Evolutionary conservation across 1,140 invertebrate genomes (phyloP), one percentile per base, ranked within the genome.

Genomic region (Kradibia gibbosae): DNA sequence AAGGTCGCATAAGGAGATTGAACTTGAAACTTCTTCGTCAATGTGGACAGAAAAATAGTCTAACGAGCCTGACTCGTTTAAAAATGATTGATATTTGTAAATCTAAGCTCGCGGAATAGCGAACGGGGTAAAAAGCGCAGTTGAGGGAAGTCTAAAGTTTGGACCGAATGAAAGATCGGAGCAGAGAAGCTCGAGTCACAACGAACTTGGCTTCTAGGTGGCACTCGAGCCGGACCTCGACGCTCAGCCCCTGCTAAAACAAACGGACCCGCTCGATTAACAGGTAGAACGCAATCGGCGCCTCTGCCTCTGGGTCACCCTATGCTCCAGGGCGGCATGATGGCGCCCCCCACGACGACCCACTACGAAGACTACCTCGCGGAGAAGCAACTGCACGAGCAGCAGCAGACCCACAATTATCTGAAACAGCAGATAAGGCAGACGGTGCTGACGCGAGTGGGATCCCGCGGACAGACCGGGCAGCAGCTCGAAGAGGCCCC

Each of bases 281-380:
- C 45, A 91, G 91, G 90, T 82, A 93, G 97, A 86, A 98, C 97
- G n/a, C 97, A 98, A 89, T 97, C 96, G 17, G 97, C 97, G 7
- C 98, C 98, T 0, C 90, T 99, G 84, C 98, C 98, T 36, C 92
- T 99, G n/a, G 97, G 97, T 4, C 97, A 98, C 92, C 97, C 97
- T 36, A 95, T 98, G 93, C 93, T 99, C 57, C 95, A 96, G 60
- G 93, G 94, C 45, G 88, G 88, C 31, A 88, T 90, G 20, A 91
- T 92, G 22, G 84, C 86, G 15, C 90, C 90, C 10, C 90, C 91
- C 8, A 93, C 86, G 25, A 90, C 90, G n/a, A 93, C 93, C 36
- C 94, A 94, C 83, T 94, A 94, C 86, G 93, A 94, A 85, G 93
- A 94, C 83, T 93, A 93, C 86, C 90, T 93, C 83, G 92, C 92